Evolutionary conservation across 2,888 invertebrate species (phyloP), one percentile per base, ranked within the genome.

Genomic region (Caenorhabditis japonica): DNA sequence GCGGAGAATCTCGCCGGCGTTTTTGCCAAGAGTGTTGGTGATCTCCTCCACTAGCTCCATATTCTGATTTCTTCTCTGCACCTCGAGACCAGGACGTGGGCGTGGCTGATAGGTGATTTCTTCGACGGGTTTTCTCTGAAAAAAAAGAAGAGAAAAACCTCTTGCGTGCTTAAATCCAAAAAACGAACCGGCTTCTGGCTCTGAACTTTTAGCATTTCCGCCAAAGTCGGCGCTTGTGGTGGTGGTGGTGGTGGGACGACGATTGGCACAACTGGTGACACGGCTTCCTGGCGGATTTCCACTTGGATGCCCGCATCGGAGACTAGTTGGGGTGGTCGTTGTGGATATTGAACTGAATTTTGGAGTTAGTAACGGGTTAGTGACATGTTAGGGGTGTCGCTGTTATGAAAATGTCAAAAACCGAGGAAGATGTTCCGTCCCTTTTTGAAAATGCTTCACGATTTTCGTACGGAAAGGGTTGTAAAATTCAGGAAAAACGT

Each of bases 261-360:
- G 21, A 43, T 17, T 46, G 60, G 59, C 15, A 47, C 21, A 41
- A 56, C 55, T n/a, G 46, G 36, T 27, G 61, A 58, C 30, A 30
- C 30, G 7, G 30, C 7, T 12, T 46, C 36, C 19, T 58, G 60
- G n/a, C 52, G 66, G 21, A 62, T 56, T 52, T 71, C 70, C 12
- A 77, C 76, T 41, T 79, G 79, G 1, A 77, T 69, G 7, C 78
- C 81, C 7, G 75, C 79, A 36, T 79, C 78, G 0, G 75, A 76
- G 8, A 74, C 47, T 5, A 64, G 41, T 51, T 56, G 66, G 1
- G 52, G 56, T 8, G 64, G 58, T 21, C 27, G 58, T 34, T 34
- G 43, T 10, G 46, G 41, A 34, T 25, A 17, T 12, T 5, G 30
- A 7, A 39, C 60, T 60, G 53, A 13, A 69, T n/a, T n/a, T n/a